Evolutionary conservation across 2,888 invertebrate species (phyloP), one percentile per base, ranked within the genome.

Genomic region (Ceramica pisi): DNA sequence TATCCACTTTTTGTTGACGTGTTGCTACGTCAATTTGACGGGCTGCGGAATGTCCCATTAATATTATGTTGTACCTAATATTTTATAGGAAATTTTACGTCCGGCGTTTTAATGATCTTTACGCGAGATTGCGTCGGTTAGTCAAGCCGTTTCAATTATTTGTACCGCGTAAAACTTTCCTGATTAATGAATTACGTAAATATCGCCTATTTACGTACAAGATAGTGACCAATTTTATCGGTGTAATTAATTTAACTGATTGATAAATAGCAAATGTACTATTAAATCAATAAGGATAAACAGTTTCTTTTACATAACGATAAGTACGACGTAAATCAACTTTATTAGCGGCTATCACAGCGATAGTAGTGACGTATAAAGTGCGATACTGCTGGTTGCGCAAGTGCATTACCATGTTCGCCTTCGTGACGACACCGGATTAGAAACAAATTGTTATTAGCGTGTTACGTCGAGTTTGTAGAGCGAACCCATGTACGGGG

Each of bases 321-420:
- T 38, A 60, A 38, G 60, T 23, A 46, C 26, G 53, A 51, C 48
- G 21, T 76, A 73, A 63, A 71, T 75, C 67, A 16, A 77, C 46
- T 55, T 65, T 69, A 67, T 55, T 44, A 53, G 66, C 64, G 38
- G 67, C 66, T 79, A 63, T 71, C 67, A 68, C 61, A 67, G 21
- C 48, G 48, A 61, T 65, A 48, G n/a, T 9, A 48, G 21, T 66
- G 72, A 75, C 77, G 79, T 55, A 55, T 48, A 38, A 44, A 73
- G 63, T 68, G 66, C 67, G 72, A 66, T 75, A 67, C 70, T 38
- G 59, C 44, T 56, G 59, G 69, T 82, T 78, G 74, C 82, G 82
- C 83, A 83, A 92, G 92, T 91, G 92, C 91, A 90, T 87, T 89
- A 77, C 85, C 90, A 77, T 92, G 92, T 91, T 85, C 72, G 70